Evolutionary conservation across 2,113 vertebrate species (phyloP), one percentile per base, ranked within the genome.

Genomic region (Desmodus rotundus): DNA sequence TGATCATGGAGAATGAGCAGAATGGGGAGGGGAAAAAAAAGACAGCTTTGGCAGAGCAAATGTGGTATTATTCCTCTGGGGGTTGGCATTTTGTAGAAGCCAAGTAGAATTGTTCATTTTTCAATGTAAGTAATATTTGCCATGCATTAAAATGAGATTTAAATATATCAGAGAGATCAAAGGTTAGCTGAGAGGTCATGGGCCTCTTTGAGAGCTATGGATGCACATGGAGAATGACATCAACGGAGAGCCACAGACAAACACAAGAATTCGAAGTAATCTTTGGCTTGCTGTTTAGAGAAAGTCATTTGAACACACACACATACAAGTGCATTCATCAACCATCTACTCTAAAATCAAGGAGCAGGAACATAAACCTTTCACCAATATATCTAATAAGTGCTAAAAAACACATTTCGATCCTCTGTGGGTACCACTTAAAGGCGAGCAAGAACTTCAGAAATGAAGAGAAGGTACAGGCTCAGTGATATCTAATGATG

Each of bases 321-420:
- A 28, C 33, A 86, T 22, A 43, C 9, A 76, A 11, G 28, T 33
- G 68, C 26, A 96, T 95, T 89, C 88, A 92, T 95, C 89, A 96
- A 78, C 68, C 78, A 78, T 96, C 91, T 95, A 47, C 33, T 96
- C 41, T 52, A 82, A 96, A 92, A 96, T 73, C 41, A 68, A 93
- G 28, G 26, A 85, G 17, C 52, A 86, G 54, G 92, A 89, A 65
- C 50, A 82, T 58, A 89, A 92, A 10, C 54, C 47, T 83, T 93
- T 84, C 83, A 26, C 31, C 56, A 89, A 8, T 73, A 41, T 77
- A 87, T 33, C 50, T 14, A 78, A 33, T 84, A 78, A 68, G 31
- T 65, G 28, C 20, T 68, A 36, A 78, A 78, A 31, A 78, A 7
- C 80, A 68, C 63, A 83, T 83, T 78, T 85, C 38, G 26, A 2